These are phyloP conservation scores for Conger conger DNA, from an alignment of 2,113 vertebrate species.

Conservation along the genomic window DNA sequence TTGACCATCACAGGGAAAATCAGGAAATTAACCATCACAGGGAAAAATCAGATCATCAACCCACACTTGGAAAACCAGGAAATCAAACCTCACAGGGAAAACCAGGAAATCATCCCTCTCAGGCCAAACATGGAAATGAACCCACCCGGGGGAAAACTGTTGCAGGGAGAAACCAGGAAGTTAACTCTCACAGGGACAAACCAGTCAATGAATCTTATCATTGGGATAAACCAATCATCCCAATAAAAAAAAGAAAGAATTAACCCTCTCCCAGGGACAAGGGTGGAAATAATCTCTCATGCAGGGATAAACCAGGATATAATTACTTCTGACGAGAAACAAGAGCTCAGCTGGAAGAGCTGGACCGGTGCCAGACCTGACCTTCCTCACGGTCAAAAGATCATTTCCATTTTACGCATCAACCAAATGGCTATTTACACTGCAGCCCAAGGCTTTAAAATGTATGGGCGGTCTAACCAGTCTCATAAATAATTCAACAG, in stretches of 20 bases:
- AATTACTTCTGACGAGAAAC: not conserved
- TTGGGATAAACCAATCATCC: not conserved
- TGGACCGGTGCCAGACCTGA: not conserved
- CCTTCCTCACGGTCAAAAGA: not conserved
- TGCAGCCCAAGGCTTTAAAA: not conserved
- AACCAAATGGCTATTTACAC: not conserved
- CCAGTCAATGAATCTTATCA: no score
- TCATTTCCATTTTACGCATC: not conserved
- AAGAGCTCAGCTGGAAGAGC: not conserved
- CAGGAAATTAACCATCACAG: not conserved
- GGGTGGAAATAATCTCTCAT: not conserved
- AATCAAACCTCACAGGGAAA: no score
- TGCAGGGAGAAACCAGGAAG: no score
- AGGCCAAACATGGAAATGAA: not conserved
- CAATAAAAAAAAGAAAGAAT: no score
- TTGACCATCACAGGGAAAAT: no score
- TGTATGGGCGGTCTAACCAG: not conserved
- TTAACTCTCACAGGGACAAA: no score
- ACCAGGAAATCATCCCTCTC: no score
- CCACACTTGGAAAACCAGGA: not conserved
- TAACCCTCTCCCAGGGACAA: not conserved
- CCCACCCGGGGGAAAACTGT: not conserved
- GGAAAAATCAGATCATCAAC: no score
- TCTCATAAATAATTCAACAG: not conserved
- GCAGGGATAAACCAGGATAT: not conserved